Conservation (phyloP, 1,140 invertebrate species). For the Musca domestica region DNA sequence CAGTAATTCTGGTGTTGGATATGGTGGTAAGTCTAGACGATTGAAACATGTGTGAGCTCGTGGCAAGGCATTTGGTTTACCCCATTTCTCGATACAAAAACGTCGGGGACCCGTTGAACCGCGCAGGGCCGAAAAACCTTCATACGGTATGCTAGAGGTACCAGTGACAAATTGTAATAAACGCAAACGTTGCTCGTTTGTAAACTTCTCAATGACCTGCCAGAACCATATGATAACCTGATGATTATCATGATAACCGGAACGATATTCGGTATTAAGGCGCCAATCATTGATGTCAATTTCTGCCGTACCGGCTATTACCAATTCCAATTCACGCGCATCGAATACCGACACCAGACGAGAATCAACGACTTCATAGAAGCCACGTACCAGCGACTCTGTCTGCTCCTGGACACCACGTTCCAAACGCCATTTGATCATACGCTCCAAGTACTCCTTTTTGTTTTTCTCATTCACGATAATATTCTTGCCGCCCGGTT, state of each 20-base stretch:
- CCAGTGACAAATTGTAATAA: conserved; percentile 96
- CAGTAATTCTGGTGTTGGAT: conserved; percentile 88
- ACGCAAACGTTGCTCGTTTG: conserved; percentile 89
- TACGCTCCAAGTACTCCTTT: conserved; percentile 92
- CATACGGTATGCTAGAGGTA: conserved; percentile 95
- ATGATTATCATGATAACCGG: conserved; percentile 94
- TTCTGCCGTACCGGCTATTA: conserved; percentile 94
- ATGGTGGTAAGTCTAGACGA: conserved; percentile 91
- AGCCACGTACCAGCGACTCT: conserved; percentile 88
- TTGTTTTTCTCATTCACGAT: conserved; percentile 94
- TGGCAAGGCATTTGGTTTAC: conserved; percentile 88
- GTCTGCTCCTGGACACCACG: conserved; percentile 92
- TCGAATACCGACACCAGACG: conserved; percentile 92
- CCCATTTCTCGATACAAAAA: conserved; percentile 99
- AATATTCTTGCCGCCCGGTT: conserved; percentile 87
- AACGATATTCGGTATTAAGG: conserved; percentile 91
- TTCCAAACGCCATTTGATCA: conserved; percentile 91
- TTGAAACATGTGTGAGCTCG: conserved; percentile 98
- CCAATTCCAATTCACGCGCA: conserved; percentile 90
- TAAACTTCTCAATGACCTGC: conserved; percentile 88
- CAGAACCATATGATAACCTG: conserved; percentile 96
- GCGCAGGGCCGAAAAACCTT: conserved; percentile 91
- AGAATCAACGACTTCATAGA: conserved; percentile 94
- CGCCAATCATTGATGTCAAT: conserved; percentile 96
- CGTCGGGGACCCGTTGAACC: conserved; percentile 93